Base-by-base conservation (phyloP, 2,888 invertebrate genomes). In the Drosophila kuntzei region DNA sequence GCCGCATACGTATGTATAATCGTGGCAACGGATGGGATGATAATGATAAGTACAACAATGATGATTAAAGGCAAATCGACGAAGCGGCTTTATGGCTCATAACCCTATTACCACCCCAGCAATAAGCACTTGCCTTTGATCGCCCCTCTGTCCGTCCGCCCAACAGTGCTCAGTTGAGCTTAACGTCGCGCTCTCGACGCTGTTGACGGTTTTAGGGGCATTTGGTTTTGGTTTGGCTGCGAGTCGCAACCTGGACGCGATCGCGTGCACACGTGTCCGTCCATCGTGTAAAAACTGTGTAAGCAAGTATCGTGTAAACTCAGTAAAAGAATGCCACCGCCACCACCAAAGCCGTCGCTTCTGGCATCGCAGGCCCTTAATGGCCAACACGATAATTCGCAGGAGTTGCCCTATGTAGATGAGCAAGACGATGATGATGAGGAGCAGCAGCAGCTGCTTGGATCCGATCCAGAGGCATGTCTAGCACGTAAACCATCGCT, bases 391-490 rank as follows among this genome's bases (percentile, higher is more conserved):
- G 25, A 16, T 29, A 50, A 43, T 1, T 16, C 32, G 11, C 65
- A 58, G 37, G 66, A 68, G 3, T 36, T 87, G 54, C 73, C 89
- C 57, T 89, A 65, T 46, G 85, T 67, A 1, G 89, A 88, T 46
- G 84, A 76, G 8, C 11, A 27, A 9, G 18, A 25, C 3, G 39
- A 41, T 6, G 37, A 47, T 1, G n/a, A 20, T 7, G 22, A 46
- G n/a, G 39, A 18, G 37, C 53, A 39, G 11, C 32, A 25, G 7
- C 43, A 27, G 39, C 29, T 50, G 34, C 18, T 41, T 14, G 51
- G 37, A 9, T 12, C 29, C 0, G 36, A 20, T 18, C 12, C 22
- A 12, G 25, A 22, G 12, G 4, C 41, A 5, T 51, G 46, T 0
- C 14, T 51, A 3, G 34, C 16, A 2, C 20, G 77, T 11, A 69